phyloP scores from a whole-genome alignment of 2,888 invertebrate genomes.

The Odontothrips loti region DNA sequence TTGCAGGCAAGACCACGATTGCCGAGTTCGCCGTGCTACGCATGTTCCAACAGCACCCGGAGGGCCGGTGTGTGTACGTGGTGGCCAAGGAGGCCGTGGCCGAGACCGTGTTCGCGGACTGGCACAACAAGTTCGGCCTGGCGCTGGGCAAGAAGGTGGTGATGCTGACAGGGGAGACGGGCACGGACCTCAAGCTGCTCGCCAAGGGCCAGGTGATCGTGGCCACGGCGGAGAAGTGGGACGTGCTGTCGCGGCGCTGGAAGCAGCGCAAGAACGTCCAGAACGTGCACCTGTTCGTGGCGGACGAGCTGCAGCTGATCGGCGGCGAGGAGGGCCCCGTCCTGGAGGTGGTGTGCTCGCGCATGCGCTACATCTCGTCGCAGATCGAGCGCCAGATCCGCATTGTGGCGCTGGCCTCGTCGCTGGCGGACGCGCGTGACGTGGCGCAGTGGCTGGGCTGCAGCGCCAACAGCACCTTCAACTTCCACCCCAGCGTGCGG shows the following conservation, averaged over 20 bases:
- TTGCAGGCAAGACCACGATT: constrained; percentile 78
- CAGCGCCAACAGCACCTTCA: constrained; percentile 88
- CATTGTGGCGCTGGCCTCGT: constrained; percentile 89
- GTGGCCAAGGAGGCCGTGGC: constrained; percentile 90
- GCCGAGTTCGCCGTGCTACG: constrained; percentile 94
- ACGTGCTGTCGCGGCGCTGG: constrained; percentile 95
- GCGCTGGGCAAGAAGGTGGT: constrained; percentile 81
- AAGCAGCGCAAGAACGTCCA: constrained; percentile 98
- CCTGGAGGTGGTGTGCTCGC: constrained; percentile 86
- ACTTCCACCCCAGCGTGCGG: constrained; percentile 97
- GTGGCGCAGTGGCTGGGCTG: constrained; percentile 96
- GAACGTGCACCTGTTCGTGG: constrained; percentile 91
- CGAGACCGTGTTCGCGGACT: constrained; percentile 83
- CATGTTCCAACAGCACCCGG: constrained; percentile 66
- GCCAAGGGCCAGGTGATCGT: constrained; percentile 73
- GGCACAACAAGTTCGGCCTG: constrained; percentile 83
- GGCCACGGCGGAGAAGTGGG: constrained; percentile 98
- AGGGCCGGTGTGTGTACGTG: constrained; percentile 88
- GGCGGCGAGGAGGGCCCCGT: constrained; percentile 91
- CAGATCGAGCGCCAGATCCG: constrained; percentile 86
- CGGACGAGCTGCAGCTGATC: constrained; percentile 85
- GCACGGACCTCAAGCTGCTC: constrained; percentile 88
- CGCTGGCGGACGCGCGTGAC: constrained; percentile 91
- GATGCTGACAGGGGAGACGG: constrained; percentile 92
- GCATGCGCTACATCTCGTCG: constrained; percentile 92